Conservation (phyloP, 2,797 vertebrate genomes). For the Pyrocephalus nanus region DNA sequence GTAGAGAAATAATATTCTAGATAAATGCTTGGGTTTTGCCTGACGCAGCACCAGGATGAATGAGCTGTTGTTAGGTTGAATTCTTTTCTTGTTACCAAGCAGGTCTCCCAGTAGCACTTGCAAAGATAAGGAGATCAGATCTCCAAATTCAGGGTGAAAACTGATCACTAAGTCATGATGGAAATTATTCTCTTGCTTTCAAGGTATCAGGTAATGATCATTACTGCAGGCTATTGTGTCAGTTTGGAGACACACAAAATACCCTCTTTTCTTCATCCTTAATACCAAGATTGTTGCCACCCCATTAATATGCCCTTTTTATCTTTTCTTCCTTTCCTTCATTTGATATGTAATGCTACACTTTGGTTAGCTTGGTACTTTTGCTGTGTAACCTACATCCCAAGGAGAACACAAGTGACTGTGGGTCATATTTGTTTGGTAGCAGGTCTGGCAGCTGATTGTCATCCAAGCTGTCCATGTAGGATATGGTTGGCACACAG, state of each 20-base stretch:
- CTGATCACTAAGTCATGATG: constrained; percentile 35
- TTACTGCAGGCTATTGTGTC: background rate
- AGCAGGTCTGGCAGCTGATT: background rate
- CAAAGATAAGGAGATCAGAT: constrained; percentile 61
- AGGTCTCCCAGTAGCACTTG: constrained; percentile 28
- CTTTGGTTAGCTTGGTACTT: background rate
- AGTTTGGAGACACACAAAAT: background rate
- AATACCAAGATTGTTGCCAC: background rate
- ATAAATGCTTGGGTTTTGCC: background rate
- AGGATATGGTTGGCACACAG: background rate
- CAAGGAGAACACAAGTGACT: background rate
- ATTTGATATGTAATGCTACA: background rate
- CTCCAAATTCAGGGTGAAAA: constrained; percentile 22
- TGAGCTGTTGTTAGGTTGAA: constrained; percentile 37
- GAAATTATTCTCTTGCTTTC: constrained; percentile 26
- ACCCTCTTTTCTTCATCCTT: background rate
- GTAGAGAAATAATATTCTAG: constrained; percentile 19
- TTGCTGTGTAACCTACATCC: background rate
- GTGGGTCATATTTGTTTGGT: background rate
- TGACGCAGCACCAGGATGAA: background rate
- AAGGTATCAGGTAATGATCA: background rate
- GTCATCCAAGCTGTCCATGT: background rate
- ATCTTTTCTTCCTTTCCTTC: background rate
- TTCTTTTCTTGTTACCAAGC: constrained; percentile 46
- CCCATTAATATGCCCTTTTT: background rate